A percentile compares a stretch with the other conserved stretches of the same genome.
phyloP scores from a whole-genome alignment of 2,888 invertebrate species.

The Mayetiola destructor region DNA sequence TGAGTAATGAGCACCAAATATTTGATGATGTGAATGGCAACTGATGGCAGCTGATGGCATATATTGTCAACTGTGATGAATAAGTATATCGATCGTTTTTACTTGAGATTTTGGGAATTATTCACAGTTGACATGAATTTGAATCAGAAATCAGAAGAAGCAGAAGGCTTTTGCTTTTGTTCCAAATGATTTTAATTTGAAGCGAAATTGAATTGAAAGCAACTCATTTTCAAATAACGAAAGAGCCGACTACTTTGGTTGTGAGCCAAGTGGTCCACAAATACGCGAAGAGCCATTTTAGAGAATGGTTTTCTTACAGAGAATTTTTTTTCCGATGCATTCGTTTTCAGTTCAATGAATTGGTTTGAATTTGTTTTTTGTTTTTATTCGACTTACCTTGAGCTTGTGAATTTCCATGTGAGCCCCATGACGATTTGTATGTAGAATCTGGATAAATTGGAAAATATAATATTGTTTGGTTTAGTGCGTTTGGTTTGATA shows the following conservation, averaged over 20 bases:
- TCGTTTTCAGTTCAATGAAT: neutral
- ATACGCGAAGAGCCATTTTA: too few relatives aligned
- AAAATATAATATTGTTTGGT: neutral
- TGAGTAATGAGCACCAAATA: neutral
- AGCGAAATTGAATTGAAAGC: neutral
- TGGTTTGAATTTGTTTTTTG: neutral
- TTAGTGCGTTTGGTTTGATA: slow-evolving; percentile 14
- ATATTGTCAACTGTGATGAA: neutral
- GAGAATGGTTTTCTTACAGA: too few relatives aligned
- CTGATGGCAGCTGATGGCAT: neutral
- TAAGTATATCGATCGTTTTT: neutral
- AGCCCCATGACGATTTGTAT: slow-evolving; percentile 74
- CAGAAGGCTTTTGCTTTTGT: neutral
- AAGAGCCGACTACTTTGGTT: too few relatives aligned
- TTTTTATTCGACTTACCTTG: slow-evolving; percentile 46
- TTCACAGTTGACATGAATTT: neutral
- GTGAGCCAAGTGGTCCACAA: too few relatives aligned
- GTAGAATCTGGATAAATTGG: slow-evolving; percentile 56
- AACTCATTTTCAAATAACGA: too few relatives aligned
- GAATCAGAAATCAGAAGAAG: neutral
- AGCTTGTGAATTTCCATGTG: slow-evolving; percentile 59
- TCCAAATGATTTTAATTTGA: neutral
- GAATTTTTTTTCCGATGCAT: too few relatives aligned
- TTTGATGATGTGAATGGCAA: neutral
- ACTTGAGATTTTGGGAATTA: neutral